These are phyloP conservation scores for Ditylenchus dipsaci DNA, from an alignment of 1,140 invertebrate species.

Conservation along the genomic window DNA sequence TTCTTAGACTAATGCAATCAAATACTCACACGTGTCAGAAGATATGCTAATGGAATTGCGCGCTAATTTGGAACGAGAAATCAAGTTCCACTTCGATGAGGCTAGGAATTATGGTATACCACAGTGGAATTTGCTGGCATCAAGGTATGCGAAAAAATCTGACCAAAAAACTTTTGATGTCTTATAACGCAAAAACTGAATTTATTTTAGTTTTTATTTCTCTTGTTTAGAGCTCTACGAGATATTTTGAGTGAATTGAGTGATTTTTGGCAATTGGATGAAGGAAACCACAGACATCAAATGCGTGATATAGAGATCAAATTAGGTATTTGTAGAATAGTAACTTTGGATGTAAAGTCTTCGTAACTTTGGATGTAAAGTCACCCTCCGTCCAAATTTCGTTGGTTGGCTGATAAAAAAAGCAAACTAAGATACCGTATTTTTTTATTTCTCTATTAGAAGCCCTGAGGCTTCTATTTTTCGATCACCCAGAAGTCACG, in stretches of 20 bases:
- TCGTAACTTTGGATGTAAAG: too few relatives aligned
- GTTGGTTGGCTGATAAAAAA: too few relatives aligned
- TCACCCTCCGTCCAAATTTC: too few relatives aligned
- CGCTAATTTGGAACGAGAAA: slow-evolving; percentile 42
- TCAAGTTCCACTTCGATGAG: slow-evolving; percentile 38
- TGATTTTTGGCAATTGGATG: slow-evolving; percentile 1
- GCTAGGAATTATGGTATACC: slow-evolving; percentile 40
- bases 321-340: background rate
- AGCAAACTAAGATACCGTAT: too few relatives aligned
- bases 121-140: slow-evolving; percentile 48
- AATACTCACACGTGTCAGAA: slow-evolving; percentile 24
- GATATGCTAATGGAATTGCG: slow-evolving; percentile 40
- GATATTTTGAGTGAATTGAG: slow-evolving; percentile 12
- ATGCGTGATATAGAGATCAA: background rate
- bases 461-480: too few relatives aligned
- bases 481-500: too few relatives aligned
- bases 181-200: background rate
- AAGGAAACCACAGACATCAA: background rate
- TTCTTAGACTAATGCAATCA: slow-evolving; percentile 15
- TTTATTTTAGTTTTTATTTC: background rate
- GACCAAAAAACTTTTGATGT: background rate
- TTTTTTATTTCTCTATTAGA: too few relatives aligned
- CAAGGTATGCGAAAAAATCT: slow-evolving; percentile 22
- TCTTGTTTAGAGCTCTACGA: background rate
- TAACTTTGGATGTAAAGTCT: too few relatives aligned